These are phyloP conservation scores for Stichopus chloronotus DNA, from an alignment of 35 echinoderm and acorn worm species.

Conservation along the genomic window DNA sequence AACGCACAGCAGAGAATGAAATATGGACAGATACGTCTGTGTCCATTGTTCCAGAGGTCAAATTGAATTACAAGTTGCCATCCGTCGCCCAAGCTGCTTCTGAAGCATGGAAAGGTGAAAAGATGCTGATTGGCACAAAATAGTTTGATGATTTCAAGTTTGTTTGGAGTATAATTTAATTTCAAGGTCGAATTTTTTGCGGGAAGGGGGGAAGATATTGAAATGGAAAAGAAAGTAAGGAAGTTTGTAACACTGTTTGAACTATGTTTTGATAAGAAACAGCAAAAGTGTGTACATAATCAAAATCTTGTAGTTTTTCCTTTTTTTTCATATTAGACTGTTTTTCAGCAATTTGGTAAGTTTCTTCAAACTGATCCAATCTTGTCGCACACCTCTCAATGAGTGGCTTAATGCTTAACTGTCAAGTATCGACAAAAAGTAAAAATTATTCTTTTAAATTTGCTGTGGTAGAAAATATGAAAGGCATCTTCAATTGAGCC, in stretches of 20 bases:
- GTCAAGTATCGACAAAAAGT: too few species aligned
- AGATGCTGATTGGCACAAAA: too few species aligned
- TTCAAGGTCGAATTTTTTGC: not conserved
- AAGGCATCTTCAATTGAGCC: not conserved
- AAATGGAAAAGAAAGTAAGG: too few species aligned
- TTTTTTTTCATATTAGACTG: not conserved
- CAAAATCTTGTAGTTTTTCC: not conserved
- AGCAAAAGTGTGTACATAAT: not conserved
- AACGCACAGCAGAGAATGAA: too few species aligned
- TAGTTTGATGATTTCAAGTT: too few species aligned
- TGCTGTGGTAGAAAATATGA: constrained; percentile 2
- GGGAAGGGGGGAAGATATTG: not conserved
- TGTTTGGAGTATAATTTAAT: too few species aligned
- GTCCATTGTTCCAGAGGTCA: too few species aligned
- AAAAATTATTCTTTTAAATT: not conserved
- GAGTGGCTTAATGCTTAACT: not conserved
- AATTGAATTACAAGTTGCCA: too few species aligned
- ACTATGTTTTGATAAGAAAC: not conserved
- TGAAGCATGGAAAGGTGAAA: too few species aligned
- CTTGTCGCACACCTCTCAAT: not conserved
- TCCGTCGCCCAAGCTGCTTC: too few species aligned
- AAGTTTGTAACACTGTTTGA: too few species aligned
- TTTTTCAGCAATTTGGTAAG: not conserved
- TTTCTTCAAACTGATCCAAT: not conserved
- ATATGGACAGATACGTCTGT: too few species aligned